These are phyloP conservation scores for Nicator chloris DNA, from an alignment of 2,113 vertebrate species.

Conservation along the genomic window DNA sequence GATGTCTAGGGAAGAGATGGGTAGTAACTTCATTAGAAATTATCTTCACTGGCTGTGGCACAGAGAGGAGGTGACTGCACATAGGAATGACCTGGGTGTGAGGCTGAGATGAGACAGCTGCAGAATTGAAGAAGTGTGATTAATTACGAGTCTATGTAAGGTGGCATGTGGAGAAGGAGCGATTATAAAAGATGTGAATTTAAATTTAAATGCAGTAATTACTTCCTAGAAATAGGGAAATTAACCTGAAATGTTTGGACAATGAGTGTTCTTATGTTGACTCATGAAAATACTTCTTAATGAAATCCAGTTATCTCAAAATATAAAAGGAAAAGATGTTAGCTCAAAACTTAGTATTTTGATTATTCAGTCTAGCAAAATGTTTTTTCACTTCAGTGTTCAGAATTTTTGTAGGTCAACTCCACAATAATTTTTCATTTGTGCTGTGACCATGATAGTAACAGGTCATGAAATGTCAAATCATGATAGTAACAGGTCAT, in stretches of 20 bases:
- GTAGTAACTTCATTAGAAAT: not conserved
- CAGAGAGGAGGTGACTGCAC: not conserved
- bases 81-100: not conserved
- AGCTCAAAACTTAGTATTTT: not conserved
- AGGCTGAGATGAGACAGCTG: not conserved
- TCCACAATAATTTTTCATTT: not conserved
- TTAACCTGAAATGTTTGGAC: not conserved
- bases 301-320: not conserved
- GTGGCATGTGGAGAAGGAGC: not conserved
- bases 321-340: not conserved
- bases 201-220: not conserved
- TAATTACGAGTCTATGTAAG: not conserved
- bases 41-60: not conserved
- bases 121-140: not conserved
- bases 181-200: not conserved
- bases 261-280: not conserved
- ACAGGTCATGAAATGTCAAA: not conserved
- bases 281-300: not conserved
- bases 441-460: not conserved
- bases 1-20: not conserved
- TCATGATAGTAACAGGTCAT: not conserved
- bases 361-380: not conserved
- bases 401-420: not conserved
- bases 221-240: not conserved
- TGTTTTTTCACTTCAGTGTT: not conserved